phyloP scores from a whole-genome alignment of 2,113 vertebrate genomes.

The Emberiza fucata region DNA sequence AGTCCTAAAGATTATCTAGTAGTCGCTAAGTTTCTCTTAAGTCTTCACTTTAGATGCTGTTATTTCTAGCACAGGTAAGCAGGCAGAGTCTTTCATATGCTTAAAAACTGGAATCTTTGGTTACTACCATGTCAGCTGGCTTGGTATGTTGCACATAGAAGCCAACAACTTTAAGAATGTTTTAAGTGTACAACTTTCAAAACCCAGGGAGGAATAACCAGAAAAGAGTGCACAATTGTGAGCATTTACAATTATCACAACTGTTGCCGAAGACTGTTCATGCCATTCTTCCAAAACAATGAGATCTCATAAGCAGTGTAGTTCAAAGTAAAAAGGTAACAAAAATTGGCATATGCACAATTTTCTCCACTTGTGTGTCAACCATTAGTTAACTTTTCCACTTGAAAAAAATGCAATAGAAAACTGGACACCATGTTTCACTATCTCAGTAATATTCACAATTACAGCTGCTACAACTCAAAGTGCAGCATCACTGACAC shows the following conservation, averaged over 20 bases:
- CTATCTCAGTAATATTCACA: slow-evolving; percentile 87
- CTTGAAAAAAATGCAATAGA: slow-evolving; percentile 84
- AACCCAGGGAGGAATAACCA: slow-evolving; percentile 78
- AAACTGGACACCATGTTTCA: slow-evolving; percentile 87
- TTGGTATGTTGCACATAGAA: slow-evolving; percentile 75
- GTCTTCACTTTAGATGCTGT: slow-evolving; percentile 88
- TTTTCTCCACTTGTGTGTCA: slow-evolving; percentile 83
- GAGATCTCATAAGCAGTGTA: slow-evolving; percentile 81
- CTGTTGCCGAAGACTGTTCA: slow-evolving; percentile 82
- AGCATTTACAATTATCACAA: slow-evolving; percentile 81
- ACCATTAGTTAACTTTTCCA: slow-evolving; percentile 83
- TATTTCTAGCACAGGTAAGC: slow-evolving; percentile 87
- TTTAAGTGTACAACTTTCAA: slow-evolving; percentile 85
- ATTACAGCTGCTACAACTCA: slow-evolving; percentile 82
- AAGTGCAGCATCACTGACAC: slow-evolving; percentile 72
- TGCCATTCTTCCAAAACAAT: slow-evolving; percentile 83
- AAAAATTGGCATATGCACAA: slow-evolving; percentile 90
- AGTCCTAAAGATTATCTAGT: slow-evolving; percentile 90
- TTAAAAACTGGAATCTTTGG: slow-evolving; percentile 87
- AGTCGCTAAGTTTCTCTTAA: slow-evolving; percentile 86
- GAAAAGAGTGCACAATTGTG: slow-evolving; percentile 79
- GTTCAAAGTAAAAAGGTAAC: slow-evolving; percentile 82
- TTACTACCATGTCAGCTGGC: slow-evolving; percentile 80
- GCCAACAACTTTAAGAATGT: slow-evolving; percentile 83
- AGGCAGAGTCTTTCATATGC: slow-evolving; percentile 85